phyloP scores from a whole-genome alignment of 1,140 invertebrate genomes.

The Hetaerina americana region DNA sequence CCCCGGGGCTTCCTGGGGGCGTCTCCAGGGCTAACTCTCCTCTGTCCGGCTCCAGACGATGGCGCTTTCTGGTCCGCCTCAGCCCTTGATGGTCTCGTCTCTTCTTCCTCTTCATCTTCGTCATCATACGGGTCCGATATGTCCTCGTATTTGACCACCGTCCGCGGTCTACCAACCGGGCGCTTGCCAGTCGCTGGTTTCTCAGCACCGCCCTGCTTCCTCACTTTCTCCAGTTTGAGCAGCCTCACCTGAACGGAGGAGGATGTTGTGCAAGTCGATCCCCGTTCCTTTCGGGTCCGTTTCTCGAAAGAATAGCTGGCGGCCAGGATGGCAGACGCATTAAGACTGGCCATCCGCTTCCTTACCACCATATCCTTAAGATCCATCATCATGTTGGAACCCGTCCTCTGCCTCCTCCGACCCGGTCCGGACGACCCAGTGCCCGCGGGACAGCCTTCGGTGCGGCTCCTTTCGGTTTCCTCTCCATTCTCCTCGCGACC shows the following conservation, averaged over 20 bases:
- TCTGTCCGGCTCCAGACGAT: neutral
- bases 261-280: slow-evolving; percentile 12
- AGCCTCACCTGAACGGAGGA: slow-evolving; percentile 11
- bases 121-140: neutral
- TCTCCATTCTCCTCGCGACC: slow-evolving; percentile 16
- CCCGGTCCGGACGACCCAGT: neutral
- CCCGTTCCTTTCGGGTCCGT: slow-evolving; percentile 28
- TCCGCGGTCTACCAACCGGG: neutral
- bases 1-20: neutral
- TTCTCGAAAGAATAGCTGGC: slow-evolving; percentile 74
- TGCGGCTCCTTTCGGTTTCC: slow-evolving; percentile 13
- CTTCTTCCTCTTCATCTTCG: neutral
- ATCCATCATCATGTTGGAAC: slow-evolving; percentile 63
- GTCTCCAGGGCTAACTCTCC: neutral
- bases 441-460: slow-evolving; percentile 7
- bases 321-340: slow-evolving; percentile 81
- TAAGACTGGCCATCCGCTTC: slow-evolving; percentile 84
- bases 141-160: neutral
- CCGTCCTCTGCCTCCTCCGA: slow-evolving; percentile 35
- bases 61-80: neutral
- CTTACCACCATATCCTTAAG: slow-evolving; percentile 75
- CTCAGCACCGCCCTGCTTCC: neutral
- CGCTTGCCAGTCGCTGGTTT: neutral
- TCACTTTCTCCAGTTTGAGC: neutral
- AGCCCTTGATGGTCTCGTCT: neutral